phyloP scores from a whole-genome alignment of 1,140 invertebrate species.

The Palaemon carinicauda region DNA sequence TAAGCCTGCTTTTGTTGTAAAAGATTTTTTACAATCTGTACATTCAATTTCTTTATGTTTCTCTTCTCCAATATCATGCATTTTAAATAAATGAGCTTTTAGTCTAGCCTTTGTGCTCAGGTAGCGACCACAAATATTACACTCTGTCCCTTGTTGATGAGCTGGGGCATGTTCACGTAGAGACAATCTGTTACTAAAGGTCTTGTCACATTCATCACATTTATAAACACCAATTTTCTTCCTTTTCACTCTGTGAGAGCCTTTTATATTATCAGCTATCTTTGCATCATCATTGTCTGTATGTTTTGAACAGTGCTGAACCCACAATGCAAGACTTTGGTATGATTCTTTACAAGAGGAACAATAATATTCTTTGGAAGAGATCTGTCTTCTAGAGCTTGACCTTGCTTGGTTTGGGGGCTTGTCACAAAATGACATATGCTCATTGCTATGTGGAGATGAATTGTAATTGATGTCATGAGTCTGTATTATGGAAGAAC shows the following conservation, averaged over 20 bases:
- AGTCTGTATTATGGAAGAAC: not conserved
- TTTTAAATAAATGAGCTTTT: conserved; percentile 54
- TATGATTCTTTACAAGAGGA: conserved; percentile 37
- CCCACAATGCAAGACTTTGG: conserved; percentile 38
- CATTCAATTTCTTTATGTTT: conserved; percentile 45
- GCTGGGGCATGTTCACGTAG: conserved; percentile 42
- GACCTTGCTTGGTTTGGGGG: not conserved
- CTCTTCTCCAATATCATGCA: conserved; percentile 59
- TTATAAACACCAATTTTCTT: not conserved
- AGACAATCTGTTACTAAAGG: conserved; percentile 24
- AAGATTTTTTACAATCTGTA: conserved; percentile 50
- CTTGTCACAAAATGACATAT: not conserved
- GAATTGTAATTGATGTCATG: not conserved
- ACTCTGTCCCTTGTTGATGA: conserved; percentile 50
- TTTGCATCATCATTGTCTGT: conserved; percentile 20
- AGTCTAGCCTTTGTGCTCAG: conserved; percentile 55
- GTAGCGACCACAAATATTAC: conserved; percentile 51
- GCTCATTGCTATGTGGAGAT: not conserved
- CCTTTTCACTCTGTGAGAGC: conserved; percentile 3
- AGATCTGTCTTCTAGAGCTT: conserved; percentile 22
- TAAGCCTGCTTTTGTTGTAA: conserved; percentile 55
- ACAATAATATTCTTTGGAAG: conserved; percentile 35
- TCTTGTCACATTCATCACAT: conserved; percentile 41
- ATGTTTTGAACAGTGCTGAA: conserved; percentile 44
- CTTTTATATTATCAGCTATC: not conserved